Percentiles rank a stretch among this genome's conserved stretches.
Conservation (phyloP, 2,113 vertebrate species). For the Entosphenus tridentatus region DNA sequence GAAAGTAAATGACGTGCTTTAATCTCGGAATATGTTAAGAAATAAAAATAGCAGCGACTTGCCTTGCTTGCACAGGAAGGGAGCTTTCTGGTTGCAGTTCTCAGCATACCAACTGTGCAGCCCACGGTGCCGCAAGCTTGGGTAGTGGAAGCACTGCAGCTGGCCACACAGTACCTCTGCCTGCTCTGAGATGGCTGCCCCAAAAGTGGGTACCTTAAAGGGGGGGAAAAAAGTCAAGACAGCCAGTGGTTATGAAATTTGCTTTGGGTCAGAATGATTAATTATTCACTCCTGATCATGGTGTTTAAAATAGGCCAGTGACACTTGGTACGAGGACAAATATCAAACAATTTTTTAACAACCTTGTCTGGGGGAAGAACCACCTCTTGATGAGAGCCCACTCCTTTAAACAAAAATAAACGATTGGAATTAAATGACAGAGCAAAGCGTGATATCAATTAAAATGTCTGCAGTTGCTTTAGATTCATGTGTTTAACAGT, state of each 20-base stretch:
- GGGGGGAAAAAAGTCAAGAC: conserved; percentile 31
- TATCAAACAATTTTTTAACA: no score
- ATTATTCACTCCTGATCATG: conserved; percentile 2
- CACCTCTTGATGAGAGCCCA: no score
- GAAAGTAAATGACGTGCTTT: no score
- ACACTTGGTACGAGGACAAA: background rate
- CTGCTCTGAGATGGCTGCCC: conserved; percentile 34
- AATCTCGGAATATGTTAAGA: no score
- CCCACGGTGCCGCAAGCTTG: conserved; percentile 48
- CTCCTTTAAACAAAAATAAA: no score
- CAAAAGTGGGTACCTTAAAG: conserved; percentile 33
- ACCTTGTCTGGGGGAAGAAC: no score
- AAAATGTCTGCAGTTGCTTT: no score
- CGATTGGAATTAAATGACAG: no score
- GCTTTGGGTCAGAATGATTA: background rate
- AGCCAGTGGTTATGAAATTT: background rate
- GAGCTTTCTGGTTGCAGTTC: conserved; percentile 77
- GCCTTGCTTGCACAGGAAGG: conserved; percentile 93
- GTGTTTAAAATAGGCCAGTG: background rate
- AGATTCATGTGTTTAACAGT: no score
- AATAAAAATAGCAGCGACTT: conserved; percentile 14
- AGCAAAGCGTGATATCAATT: no score
- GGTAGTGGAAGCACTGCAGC: conserved; percentile 63
- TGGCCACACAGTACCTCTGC: conserved; percentile 73
- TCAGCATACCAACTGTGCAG: conserved; percentile 87